Base-by-base conservation (phyloP, 2,888 invertebrate species). In the Pharmacophagus antenor region DNA sequence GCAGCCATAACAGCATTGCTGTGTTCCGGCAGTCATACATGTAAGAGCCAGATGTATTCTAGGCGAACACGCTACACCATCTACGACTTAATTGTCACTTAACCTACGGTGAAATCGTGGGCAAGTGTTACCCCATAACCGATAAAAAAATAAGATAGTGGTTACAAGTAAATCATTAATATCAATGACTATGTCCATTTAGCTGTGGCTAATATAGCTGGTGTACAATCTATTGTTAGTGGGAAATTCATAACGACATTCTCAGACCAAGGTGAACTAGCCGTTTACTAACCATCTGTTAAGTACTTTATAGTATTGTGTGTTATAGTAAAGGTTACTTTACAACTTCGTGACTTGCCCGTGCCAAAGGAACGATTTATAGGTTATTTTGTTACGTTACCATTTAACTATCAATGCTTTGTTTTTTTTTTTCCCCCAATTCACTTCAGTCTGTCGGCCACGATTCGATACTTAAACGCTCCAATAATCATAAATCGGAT, bases 181-280 rank as follows among this genome's bases (percentile, higher is more conserved):
- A 2, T 31, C 18, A 47, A 31, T 23, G 44, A 51, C 10, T 37
- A 7, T 22, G n/a, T 22, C 46, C 31, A 52, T 53, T 41, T 17
- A 53, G 27, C 44, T 27, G 23, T 56, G 53, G 56, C 42, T 54
- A 61, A 61, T 44, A 48, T 18, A 44, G 22, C 54, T 21, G 37
- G 56, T 61, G 52, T 15, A 46, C 46, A 56, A 62, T 65, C 59
- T 53, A 63, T 68, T 70, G 67, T 68, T 66, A 64, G 66, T 65
- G 67, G 70, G 73, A 72, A 74, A 77, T 72, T 68, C 71, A 74
- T 72, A 76, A 67, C 75, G 74, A 77, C 82, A 81, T 81, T 82
- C 81, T 72, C 69, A 65, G 66, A 58, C 71, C 82, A 82, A 82
- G 82, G 82, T 79, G 76, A 82, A 54, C 81, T 49, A 68, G 79